Base-by-base conservation (phyloP, 2,113 vertebrate genomes). In the Vireo altiloquus region DNA sequence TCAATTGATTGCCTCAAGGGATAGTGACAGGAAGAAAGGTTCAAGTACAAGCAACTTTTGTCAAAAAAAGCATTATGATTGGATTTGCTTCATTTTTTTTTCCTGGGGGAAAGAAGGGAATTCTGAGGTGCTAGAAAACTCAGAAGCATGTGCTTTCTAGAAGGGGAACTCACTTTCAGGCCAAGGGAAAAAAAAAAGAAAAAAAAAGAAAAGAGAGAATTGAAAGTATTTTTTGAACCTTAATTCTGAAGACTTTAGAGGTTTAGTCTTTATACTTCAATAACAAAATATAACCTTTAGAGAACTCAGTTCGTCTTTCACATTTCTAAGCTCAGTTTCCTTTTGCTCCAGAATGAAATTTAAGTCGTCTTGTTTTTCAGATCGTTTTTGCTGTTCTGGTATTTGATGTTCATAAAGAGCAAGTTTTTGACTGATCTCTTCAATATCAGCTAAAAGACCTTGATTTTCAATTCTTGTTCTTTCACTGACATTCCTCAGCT, bases 221-320 rank as follows among this genome's bases (percentile, higher is more conserved):
- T 91, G 82, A 97, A 96, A 96, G 95, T 95, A 90, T 85, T 87
- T 84, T 96, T 91, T 95, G 85, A 94, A 95, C 85, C 95, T 96
- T 95, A 88, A 89, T 94, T 96, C 75, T 96, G 96, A 93, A 97
- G 89, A 80, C 89, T 91, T 96, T 96, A 93, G 91, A 95, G 86
- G 81, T 95, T 96, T 96, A 96, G 95, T 96, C 89, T 94, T 93
- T 94, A 95, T 95, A 97, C 82, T 93, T 97, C 94, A 96, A 96
- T 96, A 94, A 97, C 92, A 96, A 95, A 97, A 92, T 96, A 98
- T 97, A 89, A 99, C 99, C 99, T 99, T 98, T 89, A 98, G 91
- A 91, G 96, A 89, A 85, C 89, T 92, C 60, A 99, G 92, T 89
- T 99, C 98, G n/a, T 96, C 97, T 97, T 94, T 98, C 74, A 98